Conservation (phyloP, 2,797 vertebrate species). For the Spondyliosoma cantharus region DNA sequence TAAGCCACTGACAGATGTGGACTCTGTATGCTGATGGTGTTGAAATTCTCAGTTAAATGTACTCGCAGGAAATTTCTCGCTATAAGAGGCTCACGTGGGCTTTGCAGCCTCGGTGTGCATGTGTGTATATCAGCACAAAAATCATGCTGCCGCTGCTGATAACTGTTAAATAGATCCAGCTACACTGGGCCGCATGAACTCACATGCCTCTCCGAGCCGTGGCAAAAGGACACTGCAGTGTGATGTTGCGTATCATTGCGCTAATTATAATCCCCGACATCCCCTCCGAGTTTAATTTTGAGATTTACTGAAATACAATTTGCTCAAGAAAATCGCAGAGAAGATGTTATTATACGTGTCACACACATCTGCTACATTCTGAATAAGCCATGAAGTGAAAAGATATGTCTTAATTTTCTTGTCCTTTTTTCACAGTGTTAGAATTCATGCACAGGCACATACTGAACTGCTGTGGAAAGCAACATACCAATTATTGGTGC, state of each 20-base stretch:
- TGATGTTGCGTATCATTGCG: conserved; percentile 52
- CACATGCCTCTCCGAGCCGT: conserved; percentile 18
- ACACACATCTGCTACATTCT: conserved; percentile 30
- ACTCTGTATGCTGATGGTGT: conserved; percentile 64
- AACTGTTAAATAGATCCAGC: conserved; percentile 44
- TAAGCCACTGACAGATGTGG: conserved; percentile 70
- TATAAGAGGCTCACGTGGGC: conserved; percentile 16
- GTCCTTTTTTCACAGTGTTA: background rate
- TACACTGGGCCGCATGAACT: conserved; percentile 34
- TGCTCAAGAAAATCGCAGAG: conserved; percentile 11
- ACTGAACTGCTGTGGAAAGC: conserved; percentile 21
- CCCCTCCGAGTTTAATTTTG: conserved; percentile 44
- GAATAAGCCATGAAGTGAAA: conserved; percentile 27
- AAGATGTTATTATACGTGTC: conserved; percentile 30
- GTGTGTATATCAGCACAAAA: conserved; percentile 61
- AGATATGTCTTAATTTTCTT: conserved; percentile 36
- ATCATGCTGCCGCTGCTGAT: conserved; percentile 43
- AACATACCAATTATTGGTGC: conserved; percentile 47
- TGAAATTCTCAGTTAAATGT: conserved; percentile 58
- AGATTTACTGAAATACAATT: conserved; percentile 43
- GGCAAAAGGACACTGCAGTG: conserved; percentile 43
- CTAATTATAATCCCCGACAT: conserved; percentile 50
- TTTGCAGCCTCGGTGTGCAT: conserved; percentile 46
- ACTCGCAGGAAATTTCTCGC: conserved; percentile 44
- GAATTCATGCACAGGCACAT: conserved; percentile 44